Conservation (phyloP, 2,888 invertebrate genomes). For the Caenorhabditis virilis region DNA sequence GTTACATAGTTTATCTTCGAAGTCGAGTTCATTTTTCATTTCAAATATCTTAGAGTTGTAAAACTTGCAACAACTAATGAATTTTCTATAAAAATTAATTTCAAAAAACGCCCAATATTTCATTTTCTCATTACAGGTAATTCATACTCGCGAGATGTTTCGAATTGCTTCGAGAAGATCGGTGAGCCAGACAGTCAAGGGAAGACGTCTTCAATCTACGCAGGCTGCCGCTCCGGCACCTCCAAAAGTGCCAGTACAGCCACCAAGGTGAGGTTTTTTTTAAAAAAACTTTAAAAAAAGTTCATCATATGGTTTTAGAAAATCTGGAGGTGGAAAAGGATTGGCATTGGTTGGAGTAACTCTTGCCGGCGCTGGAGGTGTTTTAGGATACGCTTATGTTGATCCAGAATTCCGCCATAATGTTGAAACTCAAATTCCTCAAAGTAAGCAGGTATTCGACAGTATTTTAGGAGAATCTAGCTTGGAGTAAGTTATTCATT, state of each 20-base stretch:
- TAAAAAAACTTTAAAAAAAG: neutral
- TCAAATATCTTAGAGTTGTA: too few relatives aligned
- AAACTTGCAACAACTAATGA: too few relatives aligned
- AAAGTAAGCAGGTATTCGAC: conserved; percentile 49
- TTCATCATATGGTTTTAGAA: conserved; percentile 15
- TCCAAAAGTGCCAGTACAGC: conserved; percentile 10
- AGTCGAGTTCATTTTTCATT: neutral
- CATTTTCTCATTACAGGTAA: conserved; percentile 40
- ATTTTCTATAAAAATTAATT: too few relatives aligned
- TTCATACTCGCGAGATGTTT: conserved; percentile 29
- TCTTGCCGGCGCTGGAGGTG: conserved; percentile 54
- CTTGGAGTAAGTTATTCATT: conserved; percentile 33
- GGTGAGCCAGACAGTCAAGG: conserved; percentile 31
- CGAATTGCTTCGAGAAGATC: conserved; percentile 44
- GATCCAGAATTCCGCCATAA: conserved; percentile 57
- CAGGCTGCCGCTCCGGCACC: conserved; percentile 30
- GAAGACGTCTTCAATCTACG: conserved; percentile 43
- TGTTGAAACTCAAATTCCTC: conserved; percentile 54
- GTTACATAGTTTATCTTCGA: neutral
- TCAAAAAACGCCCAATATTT: too few relatives aligned
- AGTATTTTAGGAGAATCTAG: conserved; percentile 48
- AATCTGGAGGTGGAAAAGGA: conserved; percentile 46
- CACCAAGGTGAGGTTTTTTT: conserved; percentile 10
- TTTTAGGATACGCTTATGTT: conserved; percentile 58
- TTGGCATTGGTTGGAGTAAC: conserved; percentile 36